Conservation (phyloP, 1,140 invertebrate species). For the Eufriesea mexicana region DNA sequence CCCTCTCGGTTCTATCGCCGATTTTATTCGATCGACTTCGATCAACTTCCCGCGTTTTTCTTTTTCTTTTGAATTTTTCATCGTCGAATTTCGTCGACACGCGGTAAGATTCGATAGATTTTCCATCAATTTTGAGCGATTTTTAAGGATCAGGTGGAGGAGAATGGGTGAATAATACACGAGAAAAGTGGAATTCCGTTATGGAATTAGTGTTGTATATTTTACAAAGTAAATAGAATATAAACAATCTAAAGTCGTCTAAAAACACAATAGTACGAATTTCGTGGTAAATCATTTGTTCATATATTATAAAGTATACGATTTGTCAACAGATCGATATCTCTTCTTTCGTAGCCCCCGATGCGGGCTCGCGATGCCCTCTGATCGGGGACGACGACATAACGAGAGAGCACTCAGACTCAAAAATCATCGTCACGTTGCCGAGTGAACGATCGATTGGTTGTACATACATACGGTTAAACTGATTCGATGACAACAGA, state of each 20-base stretch:
- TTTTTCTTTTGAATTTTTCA: too few species aligned
- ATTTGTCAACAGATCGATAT: constrained; percentile 80
- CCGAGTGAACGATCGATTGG: constrained; percentile 50
- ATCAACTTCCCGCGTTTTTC: neutral
- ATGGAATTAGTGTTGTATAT: constrained; percentile 81
- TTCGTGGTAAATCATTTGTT: constrained; percentile 73
- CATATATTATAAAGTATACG: constrained; percentile 79
- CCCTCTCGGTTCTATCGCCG: neutral
- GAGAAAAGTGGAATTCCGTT: constrained; percentile 58
- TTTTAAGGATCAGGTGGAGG: neutral
- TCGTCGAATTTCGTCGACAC: too few species aligned
- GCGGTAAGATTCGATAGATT: too few species aligned
- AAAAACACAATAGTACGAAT: constrained; percentile 79
- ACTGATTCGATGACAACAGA: constrained; percentile 63
- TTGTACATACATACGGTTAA: constrained; percentile 18
- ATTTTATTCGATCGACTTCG: neutral
- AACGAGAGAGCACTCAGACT: constrained; percentile 49
- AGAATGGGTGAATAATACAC: neutral
- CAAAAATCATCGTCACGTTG: constrained; percentile 60
- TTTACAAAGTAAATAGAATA: constrained; percentile 82
- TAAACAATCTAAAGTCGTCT: constrained; percentile 81
- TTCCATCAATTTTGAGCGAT: neutral
- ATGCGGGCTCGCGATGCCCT: neutral
- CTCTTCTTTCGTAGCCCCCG: constrained; percentile 56
- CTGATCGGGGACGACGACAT: constrained; percentile 46